These are phyloP conservation scores for Phrynocephalus guinanensis DNA, from an alignment of 2,797 vertebrate species.

Conservation along the genomic window DNA sequence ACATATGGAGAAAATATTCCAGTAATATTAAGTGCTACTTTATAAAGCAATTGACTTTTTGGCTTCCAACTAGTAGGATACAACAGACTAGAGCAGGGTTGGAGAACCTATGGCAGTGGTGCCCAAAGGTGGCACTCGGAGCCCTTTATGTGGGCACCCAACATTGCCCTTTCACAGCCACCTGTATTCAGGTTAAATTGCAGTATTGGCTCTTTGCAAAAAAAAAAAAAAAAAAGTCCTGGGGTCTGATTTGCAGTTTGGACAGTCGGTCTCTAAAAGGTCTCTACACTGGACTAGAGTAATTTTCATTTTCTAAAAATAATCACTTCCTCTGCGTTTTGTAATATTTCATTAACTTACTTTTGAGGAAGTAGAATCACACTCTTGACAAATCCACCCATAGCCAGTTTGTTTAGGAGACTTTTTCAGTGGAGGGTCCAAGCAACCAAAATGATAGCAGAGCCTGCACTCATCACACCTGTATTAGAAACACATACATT, in stretches of 20 bases:
- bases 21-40: constrained; percentile 33
- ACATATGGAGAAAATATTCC: neutral
- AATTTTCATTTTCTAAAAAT: neutral
- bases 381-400: constrained; percentile 99
- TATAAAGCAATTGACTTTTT: constrained; percentile 34
- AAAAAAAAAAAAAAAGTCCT: too few species aligned
- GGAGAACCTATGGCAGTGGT: too few species aligned
- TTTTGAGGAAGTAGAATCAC: constrained; percentile 96
- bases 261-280: too few species aligned
- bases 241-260: too few species aligned
- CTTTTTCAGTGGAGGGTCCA: constrained; percentile 99
- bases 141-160: too few species aligned
- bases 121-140: too few species aligned
- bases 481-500: constrained; percentile 53
- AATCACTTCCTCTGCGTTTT: constrained; percentile 26
- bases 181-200: too few species aligned
- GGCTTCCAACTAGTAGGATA: neutral
- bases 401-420: constrained; percentile 98
- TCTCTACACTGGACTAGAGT: too few species aligned
- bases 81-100: neutral
- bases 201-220: too few species aligned
- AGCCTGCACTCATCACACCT: constrained; percentile 97
- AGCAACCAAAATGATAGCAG: constrained; percentile 97
- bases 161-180: too few species aligned
- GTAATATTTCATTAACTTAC: constrained; percentile 77